These are phyloP conservation scores for Cardinalis cardinalis DNA, from an alignment of 2,113 vertebrate genomes.

Conservation along the genomic window DNA sequence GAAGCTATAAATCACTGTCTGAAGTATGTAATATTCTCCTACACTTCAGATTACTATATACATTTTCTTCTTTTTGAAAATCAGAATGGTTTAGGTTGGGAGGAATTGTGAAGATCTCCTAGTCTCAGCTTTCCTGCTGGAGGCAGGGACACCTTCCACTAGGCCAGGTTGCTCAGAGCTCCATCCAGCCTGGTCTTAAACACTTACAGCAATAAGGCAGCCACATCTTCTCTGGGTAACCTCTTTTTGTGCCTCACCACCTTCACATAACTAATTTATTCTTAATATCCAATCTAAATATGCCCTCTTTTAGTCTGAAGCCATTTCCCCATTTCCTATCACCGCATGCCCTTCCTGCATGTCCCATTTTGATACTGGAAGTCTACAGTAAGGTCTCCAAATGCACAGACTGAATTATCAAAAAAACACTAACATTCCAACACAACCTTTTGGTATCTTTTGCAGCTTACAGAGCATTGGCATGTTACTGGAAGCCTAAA, in stretches of 20 bases:
- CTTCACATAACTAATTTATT: not conserved
- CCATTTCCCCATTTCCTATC: no score
- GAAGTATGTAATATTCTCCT: not conserved
- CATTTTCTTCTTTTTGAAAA: not conserved
- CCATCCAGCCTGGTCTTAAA: not conserved
- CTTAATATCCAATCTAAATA: not conserved
- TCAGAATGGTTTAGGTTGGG: not conserved
- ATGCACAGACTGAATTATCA: not conserved
- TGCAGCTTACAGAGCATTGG: not conserved
- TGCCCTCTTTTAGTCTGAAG: not conserved
- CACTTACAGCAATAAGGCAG: not conserved
- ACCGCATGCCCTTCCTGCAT: not conserved
- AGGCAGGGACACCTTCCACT: not conserved
- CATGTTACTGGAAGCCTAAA: not conserved
- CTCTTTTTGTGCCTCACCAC: not conserved
- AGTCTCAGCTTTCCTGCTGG: not conserved
- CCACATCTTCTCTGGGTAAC: not conserved
- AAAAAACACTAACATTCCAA: not conserved
- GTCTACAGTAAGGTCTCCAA: not conserved
- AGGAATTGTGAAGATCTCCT: not conserved
- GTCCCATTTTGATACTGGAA: not conserved
- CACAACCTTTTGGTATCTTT: not conserved
- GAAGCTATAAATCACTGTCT: not conserved
- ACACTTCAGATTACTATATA: not conserved
- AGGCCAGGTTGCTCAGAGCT: not conserved